Conservation (phyloP, 2,797 vertebrate genomes). For the Gadopsis marmoratus region DNA sequence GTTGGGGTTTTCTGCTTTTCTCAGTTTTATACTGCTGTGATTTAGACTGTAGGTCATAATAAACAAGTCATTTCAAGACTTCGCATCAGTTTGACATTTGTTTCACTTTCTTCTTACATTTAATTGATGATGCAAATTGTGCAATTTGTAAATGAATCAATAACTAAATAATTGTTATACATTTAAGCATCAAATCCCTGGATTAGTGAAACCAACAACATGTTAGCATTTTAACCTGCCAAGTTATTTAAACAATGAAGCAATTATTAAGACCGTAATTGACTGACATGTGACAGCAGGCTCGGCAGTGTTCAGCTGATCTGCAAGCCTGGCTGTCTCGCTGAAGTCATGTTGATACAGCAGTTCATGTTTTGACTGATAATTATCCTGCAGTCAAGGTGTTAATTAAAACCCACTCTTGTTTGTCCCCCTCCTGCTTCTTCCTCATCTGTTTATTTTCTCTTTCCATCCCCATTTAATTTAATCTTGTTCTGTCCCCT, state of each 20-base stretch:
- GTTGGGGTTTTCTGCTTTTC: not conserved
- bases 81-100: not conserved
- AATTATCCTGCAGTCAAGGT: conserved; percentile 61
- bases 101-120: not conserved
- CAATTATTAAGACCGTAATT: not conserved
- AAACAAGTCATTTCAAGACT: not conserved
- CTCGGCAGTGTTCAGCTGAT: conserved; percentile 32
- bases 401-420: conserved; percentile 54
- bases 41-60: not conserved
- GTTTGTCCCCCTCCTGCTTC: not conserved
- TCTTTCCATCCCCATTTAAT: conserved; percentile 11
- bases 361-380: conserved; percentile 60
- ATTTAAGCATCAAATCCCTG: not conserved
- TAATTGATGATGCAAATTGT: too few species aligned
- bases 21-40: not conserved
- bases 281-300: conserved; percentile 29
- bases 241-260: not conserved
- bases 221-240: not conserved
- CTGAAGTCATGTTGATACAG: conserved; percentile 58
- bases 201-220: not conserved
- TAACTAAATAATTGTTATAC: not conserved
- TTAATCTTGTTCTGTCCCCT: not conserved
- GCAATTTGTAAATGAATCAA: not conserved
- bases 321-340: conserved; percentile 1
- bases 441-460: not conserved